Evolutionary conservation across 2,888 invertebrate species (phyloP).

Genomic region (Teleogryllus oceanicus): DNA sequence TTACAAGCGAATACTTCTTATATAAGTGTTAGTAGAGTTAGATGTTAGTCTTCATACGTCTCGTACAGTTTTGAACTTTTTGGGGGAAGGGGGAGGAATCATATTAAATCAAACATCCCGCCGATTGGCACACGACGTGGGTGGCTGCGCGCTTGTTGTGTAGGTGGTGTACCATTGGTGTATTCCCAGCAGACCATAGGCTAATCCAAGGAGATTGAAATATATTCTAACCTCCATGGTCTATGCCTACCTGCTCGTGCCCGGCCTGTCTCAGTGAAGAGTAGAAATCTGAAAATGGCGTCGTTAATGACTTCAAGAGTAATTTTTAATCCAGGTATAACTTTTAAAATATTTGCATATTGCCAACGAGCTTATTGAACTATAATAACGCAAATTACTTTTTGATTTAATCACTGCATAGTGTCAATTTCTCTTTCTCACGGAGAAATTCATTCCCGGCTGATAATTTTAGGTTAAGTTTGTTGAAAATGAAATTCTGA

Average conservation of each 20-base stretch:
- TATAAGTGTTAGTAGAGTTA: too few relatives aligned
- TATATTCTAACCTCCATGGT: too few relatives aligned
- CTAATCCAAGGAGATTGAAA: not conserved
- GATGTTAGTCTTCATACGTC: too few relatives aligned
- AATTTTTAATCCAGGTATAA: slow-evolving; percentile 44
- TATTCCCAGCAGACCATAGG: not conserved
- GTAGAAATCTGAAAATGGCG: slow-evolving; percentile 42
- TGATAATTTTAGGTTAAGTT: not conserved
- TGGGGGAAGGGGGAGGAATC: too few relatives aligned
- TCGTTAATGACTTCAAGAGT: slow-evolving; percentile 44
- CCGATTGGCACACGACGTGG: not conserved
- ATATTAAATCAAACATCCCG: not conserved
- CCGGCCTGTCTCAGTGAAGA: not conserved
- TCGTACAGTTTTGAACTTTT: too few relatives aligned
- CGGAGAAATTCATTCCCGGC: not conserved
- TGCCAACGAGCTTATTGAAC: not conserved
- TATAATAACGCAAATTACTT: not conserved
- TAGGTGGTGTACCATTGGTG: too few relatives aligned
- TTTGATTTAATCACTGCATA: not conserved
- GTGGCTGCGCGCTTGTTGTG: too few relatives aligned
- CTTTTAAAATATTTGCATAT: not conserved
- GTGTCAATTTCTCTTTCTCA: not conserved
- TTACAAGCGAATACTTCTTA: too few relatives aligned
- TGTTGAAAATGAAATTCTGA: not conserved
- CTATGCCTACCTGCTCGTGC: not conserved